phyloP scores from a whole-genome alignment of 2,888 invertebrate species.

The Subacronicta megacephala region DNA sequence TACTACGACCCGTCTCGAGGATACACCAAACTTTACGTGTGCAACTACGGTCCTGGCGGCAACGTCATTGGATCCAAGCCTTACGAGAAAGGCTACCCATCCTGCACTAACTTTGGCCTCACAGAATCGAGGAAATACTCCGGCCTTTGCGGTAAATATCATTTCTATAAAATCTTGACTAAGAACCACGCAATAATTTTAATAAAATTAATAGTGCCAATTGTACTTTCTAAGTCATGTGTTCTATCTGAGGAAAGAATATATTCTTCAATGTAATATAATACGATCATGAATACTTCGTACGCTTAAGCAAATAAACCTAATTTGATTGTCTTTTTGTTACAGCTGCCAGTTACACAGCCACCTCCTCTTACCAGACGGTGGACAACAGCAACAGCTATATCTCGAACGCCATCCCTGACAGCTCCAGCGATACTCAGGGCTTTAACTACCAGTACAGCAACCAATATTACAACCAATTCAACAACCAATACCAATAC shows the following conservation, averaged over 20 bases:
- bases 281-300: too few relatives aligned
- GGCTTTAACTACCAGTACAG: slow-evolving; percentile 80
- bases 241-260: too few relatives aligned
- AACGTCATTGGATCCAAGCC: slow-evolving; percentile 94
- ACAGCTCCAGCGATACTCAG: slow-evolving; percentile 83
- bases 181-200: neutral
- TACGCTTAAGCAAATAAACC: slow-evolving; percentile 35
- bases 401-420: slow-evolving; percentile 88
- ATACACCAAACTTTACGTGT: slow-evolving; percentile 95
- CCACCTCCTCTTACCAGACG: slow-evolving; percentile 79
- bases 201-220: neutral
- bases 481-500: slow-evolving; percentile 76
- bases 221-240: too few relatives aligned
- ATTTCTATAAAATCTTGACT: slow-evolving; percentile 17
- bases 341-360: slow-evolving; percentile 81
- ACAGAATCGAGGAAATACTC: slow-evolving; percentile 92
- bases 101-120: slow-evolving; percentile 92
- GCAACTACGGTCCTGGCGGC: slow-evolving; percentile 96
- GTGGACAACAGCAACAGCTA: slow-evolving; percentile 83
- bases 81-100: slow-evolving; percentile 93
- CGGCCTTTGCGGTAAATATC: slow-evolving; percentile 93
- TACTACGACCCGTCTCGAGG: slow-evolving; percentile 93
- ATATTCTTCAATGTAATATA: too few relatives aligned
- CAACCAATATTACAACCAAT: slow-evolving; percentile 80
- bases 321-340: slow-evolving; percentile 59